phyloP scores from a whole-genome alignment of 2,797 vertebrate genomes.

The Clarias laeviceps region DNA sequence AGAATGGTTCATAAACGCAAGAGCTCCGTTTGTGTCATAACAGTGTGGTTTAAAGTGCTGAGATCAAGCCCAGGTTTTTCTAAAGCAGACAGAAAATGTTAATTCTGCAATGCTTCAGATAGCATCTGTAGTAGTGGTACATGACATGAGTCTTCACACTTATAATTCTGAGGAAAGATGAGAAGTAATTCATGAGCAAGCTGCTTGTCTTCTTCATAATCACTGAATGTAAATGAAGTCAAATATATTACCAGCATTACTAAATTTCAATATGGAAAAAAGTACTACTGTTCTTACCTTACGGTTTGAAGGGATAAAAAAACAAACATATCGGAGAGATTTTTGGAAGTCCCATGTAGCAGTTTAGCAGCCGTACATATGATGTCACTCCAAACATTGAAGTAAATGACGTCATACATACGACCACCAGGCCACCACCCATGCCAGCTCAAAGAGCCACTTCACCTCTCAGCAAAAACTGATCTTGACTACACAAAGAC shows the following conservation, averaged over 20 bases:
- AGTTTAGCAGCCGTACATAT: constrained; percentile 98
- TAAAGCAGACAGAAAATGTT: constrained; percentile 27
- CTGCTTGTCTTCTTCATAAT: constrained; percentile 45
- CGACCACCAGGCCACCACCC: constrained; percentile 94
- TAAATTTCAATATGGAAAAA: background rate
- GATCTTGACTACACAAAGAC: background rate
- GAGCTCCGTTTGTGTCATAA: constrained; percentile 26
- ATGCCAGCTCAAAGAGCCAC: constrained; percentile 62
- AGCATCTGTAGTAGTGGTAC: constrained; percentile 25
- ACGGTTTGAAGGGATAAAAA: background rate
- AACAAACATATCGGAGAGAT: constrained; percentile 36
- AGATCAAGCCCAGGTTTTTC: constrained; percentile 20
- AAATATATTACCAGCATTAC: background rate
- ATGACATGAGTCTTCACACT: constrained; percentile 51
- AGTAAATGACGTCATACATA: constrained; percentile 99
- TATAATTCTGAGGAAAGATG: constrained; percentile 45
- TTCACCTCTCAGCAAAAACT: constrained; percentile 37
- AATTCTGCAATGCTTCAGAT: constrained; percentile 46
- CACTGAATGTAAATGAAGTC: constrained; percentile 49
- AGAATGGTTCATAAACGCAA: constrained; percentile 16
- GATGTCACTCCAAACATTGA: constrained; percentile 95
- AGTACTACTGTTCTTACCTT: background rate
- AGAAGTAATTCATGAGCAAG: constrained; percentile 48
- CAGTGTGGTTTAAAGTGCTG: constrained; percentile 30
- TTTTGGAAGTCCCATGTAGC: constrained; percentile 83